Conservation (phyloP, 2,797 vertebrate species). For the Taeniopygia guttata region DNA sequence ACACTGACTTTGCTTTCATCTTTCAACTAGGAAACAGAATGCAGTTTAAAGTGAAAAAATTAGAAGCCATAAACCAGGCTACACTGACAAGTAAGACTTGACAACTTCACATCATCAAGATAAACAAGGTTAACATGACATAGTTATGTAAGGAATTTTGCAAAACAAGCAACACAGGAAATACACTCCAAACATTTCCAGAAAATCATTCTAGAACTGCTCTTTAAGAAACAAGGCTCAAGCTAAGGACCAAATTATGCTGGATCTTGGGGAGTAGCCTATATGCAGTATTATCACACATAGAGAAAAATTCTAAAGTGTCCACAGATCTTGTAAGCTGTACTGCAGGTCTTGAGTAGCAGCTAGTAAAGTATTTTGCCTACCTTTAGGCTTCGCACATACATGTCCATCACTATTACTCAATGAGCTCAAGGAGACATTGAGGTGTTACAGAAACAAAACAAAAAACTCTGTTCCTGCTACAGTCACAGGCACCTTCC, state of each 20-base stretch:
- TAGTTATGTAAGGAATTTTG: not conserved
- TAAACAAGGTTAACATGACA: not conserved
- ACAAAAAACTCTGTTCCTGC: not conserved
- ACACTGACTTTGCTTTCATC: not conserved
- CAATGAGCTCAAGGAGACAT: not conserved
- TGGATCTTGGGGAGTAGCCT: not conserved
- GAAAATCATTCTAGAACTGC: not conserved
- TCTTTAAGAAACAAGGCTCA: not conserved
- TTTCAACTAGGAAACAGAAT: not conserved
- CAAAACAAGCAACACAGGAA: not conserved
- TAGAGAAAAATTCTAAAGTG: not conserved
- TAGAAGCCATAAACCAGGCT: not conserved
- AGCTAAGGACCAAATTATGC: not conserved
- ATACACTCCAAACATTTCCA: not conserved
- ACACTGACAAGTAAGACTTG: not conserved
- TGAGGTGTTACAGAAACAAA: not conserved
- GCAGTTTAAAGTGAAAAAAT: not conserved
- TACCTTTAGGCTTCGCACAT: not conserved
- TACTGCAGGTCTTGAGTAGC: not conserved
- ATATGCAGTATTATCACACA: not conserved
- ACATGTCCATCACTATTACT: not conserved
- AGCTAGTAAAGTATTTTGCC: not conserved
- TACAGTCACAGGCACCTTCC: not conserved
- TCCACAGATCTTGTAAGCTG: not conserved
- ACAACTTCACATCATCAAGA: not conserved